Percentiles rank a stretch among this genome's conserved stretches.
These are phyloP conservation scores for Drosophila formosana DNA, from an alignment of 2,888 invertebrate genomes.

Conservation along the genomic window DNA sequence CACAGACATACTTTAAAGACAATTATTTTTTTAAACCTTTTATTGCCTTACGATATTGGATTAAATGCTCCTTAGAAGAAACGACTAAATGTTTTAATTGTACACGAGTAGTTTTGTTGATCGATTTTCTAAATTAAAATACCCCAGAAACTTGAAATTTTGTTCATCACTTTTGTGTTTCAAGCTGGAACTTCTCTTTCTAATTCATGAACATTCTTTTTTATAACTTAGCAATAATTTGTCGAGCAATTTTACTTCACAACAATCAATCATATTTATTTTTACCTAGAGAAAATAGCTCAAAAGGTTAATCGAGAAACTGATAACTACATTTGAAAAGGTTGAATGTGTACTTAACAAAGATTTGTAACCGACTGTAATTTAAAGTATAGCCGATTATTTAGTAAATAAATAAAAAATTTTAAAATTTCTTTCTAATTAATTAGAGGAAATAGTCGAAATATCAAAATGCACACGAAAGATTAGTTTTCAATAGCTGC, in stretches of 20 bases:
- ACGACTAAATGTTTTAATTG: not conserved
- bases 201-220: slow-evolving; percentile 1
- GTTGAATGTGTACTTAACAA: too few species aligned
- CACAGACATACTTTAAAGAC: slow-evolving; percentile 6
- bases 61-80: slow-evolving; percentile 7
- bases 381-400: too few species aligned
- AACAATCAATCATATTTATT: not conserved
- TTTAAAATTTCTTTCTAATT: too few species aligned
- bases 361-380: too few species aligned
- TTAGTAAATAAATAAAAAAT: too few species aligned
- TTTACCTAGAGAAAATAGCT: not conserved
- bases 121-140: not conserved
- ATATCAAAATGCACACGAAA: too few species aligned
- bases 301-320: too few species aligned
- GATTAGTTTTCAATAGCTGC: too few species aligned
- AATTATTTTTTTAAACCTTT: not conserved
- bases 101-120: too few species aligned
- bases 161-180: not conserved
- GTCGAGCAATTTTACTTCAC: too few species aligned
- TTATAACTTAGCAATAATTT: not conserved
- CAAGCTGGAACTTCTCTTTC: slow-evolving; percentile 1
- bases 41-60: slow-evolving; percentile 30
- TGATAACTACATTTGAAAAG: too few species aligned
- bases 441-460: too few species aligned
- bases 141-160: not conserved